Conservation (phyloP, 2,113 vertebrate species). For the Apeltes quadracus region DNA sequence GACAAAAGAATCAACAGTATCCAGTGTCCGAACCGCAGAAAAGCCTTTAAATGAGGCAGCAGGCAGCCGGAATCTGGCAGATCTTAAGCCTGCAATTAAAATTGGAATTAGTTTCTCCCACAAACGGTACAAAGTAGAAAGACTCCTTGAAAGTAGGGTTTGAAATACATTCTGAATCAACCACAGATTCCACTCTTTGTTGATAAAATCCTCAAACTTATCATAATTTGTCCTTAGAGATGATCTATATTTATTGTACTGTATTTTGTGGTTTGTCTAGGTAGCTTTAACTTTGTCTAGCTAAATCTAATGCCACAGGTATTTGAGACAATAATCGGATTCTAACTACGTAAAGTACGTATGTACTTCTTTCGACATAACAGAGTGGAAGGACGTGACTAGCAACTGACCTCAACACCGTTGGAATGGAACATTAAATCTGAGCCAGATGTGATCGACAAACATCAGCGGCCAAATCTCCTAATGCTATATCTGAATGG, state of each 20-base stretch:
- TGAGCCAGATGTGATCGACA: neutral
- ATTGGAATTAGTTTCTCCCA: constrained; percentile 51
- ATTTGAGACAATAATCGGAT: neutral
- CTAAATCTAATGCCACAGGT: neutral
- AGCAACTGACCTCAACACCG: constrained; percentile 16
- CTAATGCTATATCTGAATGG: constrained; percentile 6
- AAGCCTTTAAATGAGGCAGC: constrained; percentile 46
- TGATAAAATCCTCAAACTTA: constrained; percentile 22
- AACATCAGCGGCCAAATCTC: neutral
- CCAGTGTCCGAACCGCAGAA: constrained; percentile 30
- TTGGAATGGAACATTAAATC: constrained; percentile 9
- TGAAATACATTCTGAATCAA: constrained; percentile 45
- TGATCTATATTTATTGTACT: neutral
- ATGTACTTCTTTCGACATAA: neutral
- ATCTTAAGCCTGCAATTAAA: constrained; percentile 65
- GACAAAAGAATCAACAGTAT: constrained; percentile 50
- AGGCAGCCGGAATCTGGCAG: constrained; percentile 51
- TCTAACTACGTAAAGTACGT: neutral
- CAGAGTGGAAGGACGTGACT: constrained; percentile 3
- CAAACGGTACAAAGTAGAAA: constrained; percentile 34
- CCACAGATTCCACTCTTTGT: constrained; percentile 18
- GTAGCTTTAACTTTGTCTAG: no score
- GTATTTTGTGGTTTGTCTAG: constrained; percentile 14
- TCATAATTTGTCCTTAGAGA: constrained; percentile 26
- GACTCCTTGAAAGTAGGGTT: constrained; percentile 31